These are phyloP conservation scores for Cassiopea xamachana DNA, from an alignment of 30 jellyfish, hydroid and myxozoan genomes.

Conservation along the genomic window DNA sequence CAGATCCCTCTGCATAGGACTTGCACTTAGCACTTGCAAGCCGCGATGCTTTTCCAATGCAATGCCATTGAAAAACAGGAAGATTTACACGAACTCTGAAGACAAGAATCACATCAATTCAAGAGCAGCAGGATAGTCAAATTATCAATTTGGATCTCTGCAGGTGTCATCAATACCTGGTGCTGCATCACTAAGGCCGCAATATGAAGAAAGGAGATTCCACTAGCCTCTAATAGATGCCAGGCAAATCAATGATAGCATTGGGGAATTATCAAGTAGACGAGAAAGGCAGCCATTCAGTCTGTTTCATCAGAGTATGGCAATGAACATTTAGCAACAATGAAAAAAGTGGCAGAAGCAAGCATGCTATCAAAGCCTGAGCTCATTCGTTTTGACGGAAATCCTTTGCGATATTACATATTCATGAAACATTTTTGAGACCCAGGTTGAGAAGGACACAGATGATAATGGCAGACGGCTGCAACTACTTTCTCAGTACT, in stretches of 20 bases:
- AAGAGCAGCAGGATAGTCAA: conserved; percentile 47
- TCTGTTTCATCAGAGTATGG: conserved; percentile 27
- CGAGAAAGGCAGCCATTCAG: conserved; percentile 7
- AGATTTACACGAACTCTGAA: conserved; percentile 45
- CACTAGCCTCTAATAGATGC: no score
- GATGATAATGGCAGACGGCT: conserved; percentile 50
- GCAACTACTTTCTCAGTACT: conserved; percentile 42
- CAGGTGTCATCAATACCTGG: conserved; percentile 25
- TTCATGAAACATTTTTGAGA: conserved; percentile 42
- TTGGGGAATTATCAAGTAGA: neutral
- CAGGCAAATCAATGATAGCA: conserved; percentile 23
- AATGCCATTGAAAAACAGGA: conserved; percentile 19
- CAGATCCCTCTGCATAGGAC: conserved; percentile 16
- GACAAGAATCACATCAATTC: conserved; percentile 24
- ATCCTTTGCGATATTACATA: conserved; percentile 37
- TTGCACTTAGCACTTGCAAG: conserved; percentile 27
- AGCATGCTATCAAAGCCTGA: conserved; percentile 46
- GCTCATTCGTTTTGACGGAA: conserved; percentile 43
- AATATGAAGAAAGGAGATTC: conserved; percentile 9
- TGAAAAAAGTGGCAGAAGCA: conserved; percentile 57
- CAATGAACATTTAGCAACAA: conserved; percentile 23
- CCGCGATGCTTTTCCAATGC: conserved; percentile 23
- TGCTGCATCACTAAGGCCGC: conserved; percentile 30
- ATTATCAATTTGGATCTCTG: conserved; percentile 54
- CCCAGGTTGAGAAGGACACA: conserved; percentile 57